A percentile compares a stretch with the other conserved stretches of the same genome.
phyloP scores from a whole-genome alignment of 2,113 vertebrate genomes.

The Neodon shergylaensis region DNA sequence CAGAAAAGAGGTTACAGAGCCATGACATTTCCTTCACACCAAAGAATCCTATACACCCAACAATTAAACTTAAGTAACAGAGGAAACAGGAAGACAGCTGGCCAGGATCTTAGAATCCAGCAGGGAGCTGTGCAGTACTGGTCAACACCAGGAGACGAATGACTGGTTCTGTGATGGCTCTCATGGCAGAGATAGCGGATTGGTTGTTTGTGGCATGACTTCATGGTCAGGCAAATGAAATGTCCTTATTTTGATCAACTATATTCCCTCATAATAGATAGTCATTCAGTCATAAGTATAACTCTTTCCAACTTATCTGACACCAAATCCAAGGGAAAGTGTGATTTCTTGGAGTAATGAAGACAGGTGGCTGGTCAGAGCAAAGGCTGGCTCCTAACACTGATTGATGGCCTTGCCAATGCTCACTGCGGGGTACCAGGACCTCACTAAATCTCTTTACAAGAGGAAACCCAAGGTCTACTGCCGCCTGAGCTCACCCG shows the following conservation, averaged over 20 bases:
- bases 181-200: accelerated
- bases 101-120: not conserved
- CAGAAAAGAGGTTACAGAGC: constrained; percentile 23
- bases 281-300: not conserved
- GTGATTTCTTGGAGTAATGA: not conserved
- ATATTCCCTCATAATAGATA: not conserved
- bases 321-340: not conserved
- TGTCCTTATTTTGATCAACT: not conserved
- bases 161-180: not conserved
- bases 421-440: not conserved
- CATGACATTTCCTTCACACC: constrained; percentile 63
- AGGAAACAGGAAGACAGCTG: not conserved
- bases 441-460: not conserved
- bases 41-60: constrained; percentile 63
- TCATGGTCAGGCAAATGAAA: not conserved
- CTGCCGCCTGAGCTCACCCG: not conserved
- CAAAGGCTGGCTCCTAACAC: not conserved
- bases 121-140: not conserved
- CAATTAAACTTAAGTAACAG: constrained; percentile 60
- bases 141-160: accelerated
- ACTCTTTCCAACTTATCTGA: not conserved
- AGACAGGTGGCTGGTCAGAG: not conserved
- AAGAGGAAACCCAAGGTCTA: not conserved
- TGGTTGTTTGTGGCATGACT: not conserved
- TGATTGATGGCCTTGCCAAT: accelerated